A percentile compares a stretch with the other conserved stretches of the same genome.
These are phyloP conservation scores for Diplodus puntazzo DNA, from an alignment of 2,797 vertebrate species.

Conservation along the genomic window DNA sequence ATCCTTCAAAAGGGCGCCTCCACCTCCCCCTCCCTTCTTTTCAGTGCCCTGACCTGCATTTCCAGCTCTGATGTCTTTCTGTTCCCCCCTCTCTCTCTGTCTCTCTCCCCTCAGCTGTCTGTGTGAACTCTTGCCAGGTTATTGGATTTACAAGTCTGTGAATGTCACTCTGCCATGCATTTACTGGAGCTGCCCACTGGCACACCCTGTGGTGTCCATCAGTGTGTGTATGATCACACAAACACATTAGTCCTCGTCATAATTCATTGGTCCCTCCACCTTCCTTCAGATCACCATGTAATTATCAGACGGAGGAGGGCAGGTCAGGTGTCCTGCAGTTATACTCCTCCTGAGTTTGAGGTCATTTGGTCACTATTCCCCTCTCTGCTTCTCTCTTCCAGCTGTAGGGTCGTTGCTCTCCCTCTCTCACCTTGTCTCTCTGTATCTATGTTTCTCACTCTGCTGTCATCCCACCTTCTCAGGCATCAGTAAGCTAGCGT, in stretches of 20 bases:
- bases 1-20: constrained; percentile 52
- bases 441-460: constrained; percentile 7
- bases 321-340: constrained; percentile 9
- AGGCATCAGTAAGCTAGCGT: constrained; percentile 2
- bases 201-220: constrained; percentile 14
- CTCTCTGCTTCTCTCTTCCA: constrained; percentile 5
- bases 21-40: constrained; percentile 6
- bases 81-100: constrained; percentile 33
- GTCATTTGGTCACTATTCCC: constrained; percentile 23
- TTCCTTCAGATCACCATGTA: constrained; percentile 15
- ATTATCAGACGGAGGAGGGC: constrained; percentile 27
- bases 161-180: constrained; percentile 35
- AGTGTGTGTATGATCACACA: constrained; percentile 1
- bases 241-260: neutral
- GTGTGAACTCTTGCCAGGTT: constrained; percentile 54
- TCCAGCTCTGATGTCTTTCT: constrained; percentile 36
- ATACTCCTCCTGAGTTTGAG: constrained; percentile 24
- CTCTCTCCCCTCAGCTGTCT: constrained; percentile 12
- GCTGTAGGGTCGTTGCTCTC: constrained; percentile 8
- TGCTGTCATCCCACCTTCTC: constrained; percentile 14
- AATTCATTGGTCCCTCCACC: neutral
- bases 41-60: constrained; percentile 24
- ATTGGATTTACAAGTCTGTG: constrained; percentile 53
- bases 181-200: constrained; percentile 21
- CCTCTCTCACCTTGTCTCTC: neutral